These are phyloP conservation scores for Hetaerina titia DNA, from an alignment of 2,888 invertebrate genomes.

Conservation along the genomic window DNA sequence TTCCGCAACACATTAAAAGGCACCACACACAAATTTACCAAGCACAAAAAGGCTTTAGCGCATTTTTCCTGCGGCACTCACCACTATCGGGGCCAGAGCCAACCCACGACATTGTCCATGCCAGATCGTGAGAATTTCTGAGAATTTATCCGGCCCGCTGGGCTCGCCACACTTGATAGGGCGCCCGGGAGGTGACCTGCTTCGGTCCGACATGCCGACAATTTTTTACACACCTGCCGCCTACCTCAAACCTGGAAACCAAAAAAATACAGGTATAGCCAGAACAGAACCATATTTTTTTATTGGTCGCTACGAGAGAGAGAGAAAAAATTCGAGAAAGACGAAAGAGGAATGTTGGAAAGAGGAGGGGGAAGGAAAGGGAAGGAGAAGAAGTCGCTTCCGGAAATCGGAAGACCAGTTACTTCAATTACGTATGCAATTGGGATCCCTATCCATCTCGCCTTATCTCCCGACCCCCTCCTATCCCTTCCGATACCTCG, in stretches of 20 bases:
- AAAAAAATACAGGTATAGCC: background rate
- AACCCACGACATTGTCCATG: too few relatives aligned
- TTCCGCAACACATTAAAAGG: too few relatives aligned
- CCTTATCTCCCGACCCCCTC: background rate
- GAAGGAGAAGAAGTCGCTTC: slow-evolving; percentile 2
- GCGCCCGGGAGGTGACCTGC: background rate
- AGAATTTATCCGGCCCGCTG: background rate
- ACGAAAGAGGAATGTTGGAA: background rate
- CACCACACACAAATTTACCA: too few relatives aligned
- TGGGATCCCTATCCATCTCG: background rate
- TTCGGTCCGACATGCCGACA: background rate
- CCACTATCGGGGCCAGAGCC: too few relatives aligned
- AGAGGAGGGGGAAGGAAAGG: background rate
- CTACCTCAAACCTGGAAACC: background rate
- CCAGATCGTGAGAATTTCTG: too few relatives aligned
- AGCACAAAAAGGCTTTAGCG: too few relatives aligned
- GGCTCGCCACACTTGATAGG: background rate
- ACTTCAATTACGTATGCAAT: background rate
- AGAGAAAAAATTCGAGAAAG: background rate
- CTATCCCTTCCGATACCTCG: background rate
- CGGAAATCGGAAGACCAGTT: slow-evolving; percentile 32
- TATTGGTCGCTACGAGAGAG: background rate
- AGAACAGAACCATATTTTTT: background rate
- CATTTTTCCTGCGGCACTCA: too few relatives aligned
- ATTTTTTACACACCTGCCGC: background rate